phyloP scores from a whole-genome alignment of 2,113 vertebrate species.

The Raja brachyura region DNA sequence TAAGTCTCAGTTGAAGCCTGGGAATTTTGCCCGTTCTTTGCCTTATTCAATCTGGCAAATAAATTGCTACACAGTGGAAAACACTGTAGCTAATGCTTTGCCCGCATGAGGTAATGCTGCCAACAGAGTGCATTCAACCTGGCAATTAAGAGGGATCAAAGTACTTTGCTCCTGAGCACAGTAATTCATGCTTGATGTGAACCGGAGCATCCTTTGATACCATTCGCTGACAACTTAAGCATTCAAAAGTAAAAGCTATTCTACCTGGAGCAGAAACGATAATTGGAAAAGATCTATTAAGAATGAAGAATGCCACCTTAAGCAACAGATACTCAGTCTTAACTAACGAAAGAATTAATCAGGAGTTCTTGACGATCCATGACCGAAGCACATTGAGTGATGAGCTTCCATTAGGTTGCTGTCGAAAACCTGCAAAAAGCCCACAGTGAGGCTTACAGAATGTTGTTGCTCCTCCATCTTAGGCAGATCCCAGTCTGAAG shows the following conservation, averaged over 20 bases:
- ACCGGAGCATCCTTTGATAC: not conserved
- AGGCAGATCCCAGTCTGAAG: too few species aligned
- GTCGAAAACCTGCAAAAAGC: too few species aligned
- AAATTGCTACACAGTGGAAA: conserved; percentile 44
- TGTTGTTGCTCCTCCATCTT: too few species aligned
- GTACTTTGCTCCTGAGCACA: conserved; percentile 3
- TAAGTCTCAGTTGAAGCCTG: not conserved
- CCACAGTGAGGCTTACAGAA: not conserved
- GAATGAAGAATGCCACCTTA: not conserved
- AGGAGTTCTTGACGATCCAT: not conserved
- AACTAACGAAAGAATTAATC: conserved; percentile 7
- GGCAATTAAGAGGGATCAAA: conserved; percentile 44
- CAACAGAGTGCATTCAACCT: not conserved
- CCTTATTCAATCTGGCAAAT: conserved; percentile 18
- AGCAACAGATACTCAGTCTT: not conserved
- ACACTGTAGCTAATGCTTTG: conserved; percentile 37
- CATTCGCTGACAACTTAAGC: conserved; percentile 49
- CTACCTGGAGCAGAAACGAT: not conserved
- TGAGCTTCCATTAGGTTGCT: not conserved
- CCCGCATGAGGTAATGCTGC: conserved; percentile 43
- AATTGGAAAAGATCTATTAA: conserved; percentile 25
- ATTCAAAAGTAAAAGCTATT: conserved; percentile 47
- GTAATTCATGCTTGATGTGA: not conserved
- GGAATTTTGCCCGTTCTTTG: not conserved
- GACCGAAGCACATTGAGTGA: not conserved